Evolutionary conservation across 1,140 invertebrate species (phyloP), one percentile per base, ranked within the genome.

Genomic region (Philopotamus ludificatus): DNA sequence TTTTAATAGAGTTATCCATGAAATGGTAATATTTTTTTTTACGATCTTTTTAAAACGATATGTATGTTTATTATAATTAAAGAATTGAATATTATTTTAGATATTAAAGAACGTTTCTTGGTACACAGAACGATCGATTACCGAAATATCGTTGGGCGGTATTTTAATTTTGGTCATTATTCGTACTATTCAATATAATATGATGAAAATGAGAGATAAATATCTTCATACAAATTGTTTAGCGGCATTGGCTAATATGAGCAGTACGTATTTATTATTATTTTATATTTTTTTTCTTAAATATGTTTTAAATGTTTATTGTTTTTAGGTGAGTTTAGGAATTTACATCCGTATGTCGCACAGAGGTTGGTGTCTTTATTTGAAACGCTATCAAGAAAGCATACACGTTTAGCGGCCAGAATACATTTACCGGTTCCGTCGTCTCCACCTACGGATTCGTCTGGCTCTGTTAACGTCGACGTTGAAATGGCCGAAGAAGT

Each of bases 201-300:
- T 99, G 87, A 84, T 96, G 28, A 91, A 95, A 78, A 97, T 96
- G 85, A 86, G 95, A 71, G 95, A 98, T 75, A 95, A 96, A 77
- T 98, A 97, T 81, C 82, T 98, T 18, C 95, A 98, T 73, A 97
- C 93, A 12, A 98, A 98, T 80, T 97, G 97, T 78, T 82, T 99
- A 53, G 97, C 97, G 44, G 96, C 97, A 3, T 82, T 99, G 65
- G 97, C 97, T 34, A 99, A 99, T 74, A 99, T 99, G 96, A 81
- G 79, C 70, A 77, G 79, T 81, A 61, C 76, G 61, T 64, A 20
- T 28, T 25, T n/a, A 9, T 47, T 18, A 47, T 15, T 16, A 21
- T 51, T 23, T 51, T 25, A 47, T 16, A 7, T 18, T 9, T 18
- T 16, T 47, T 47, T 49, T 16, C 20, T 20, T 15, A 7, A 49